Conservation (phyloP, 2,797 vertebrate species). For the Pangasius macronema region DNA sequence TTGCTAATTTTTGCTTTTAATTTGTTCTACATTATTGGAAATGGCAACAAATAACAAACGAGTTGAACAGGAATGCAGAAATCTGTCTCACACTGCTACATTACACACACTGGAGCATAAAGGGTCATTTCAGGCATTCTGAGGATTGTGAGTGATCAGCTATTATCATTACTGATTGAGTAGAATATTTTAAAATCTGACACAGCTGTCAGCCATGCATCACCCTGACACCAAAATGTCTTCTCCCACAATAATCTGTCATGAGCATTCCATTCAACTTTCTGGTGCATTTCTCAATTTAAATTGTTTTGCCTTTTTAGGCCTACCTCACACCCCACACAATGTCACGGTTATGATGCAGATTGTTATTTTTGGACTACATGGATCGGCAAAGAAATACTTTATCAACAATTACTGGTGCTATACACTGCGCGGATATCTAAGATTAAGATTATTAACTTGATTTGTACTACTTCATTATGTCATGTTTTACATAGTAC, state of each 20-base stretch:
- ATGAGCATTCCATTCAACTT: constrained; percentile 22
- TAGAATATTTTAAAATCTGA: constrained; percentile 32
- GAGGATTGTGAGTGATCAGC: constrained; percentile 23
- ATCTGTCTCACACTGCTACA: not conserved
- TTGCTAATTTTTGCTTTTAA: not conserved
- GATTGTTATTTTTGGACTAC: constrained; percentile 2
- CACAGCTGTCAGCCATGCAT: constrained; percentile 37
- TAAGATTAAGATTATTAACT: not conserved
- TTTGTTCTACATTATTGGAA: not conserved
- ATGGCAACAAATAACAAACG: not conserved
- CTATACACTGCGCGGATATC: too few species aligned
- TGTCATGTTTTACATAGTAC: not conserved
- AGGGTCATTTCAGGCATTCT: constrained; percentile 19
- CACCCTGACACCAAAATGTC: constrained; percentile 32
- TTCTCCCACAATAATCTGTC: constrained; percentile 28
- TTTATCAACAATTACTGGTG: constrained; percentile 1
- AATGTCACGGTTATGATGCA: constrained; percentile 8
- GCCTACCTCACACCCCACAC: not conserved
- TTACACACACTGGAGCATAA: not conserved
- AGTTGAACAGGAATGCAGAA: not conserved
- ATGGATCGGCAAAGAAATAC: not conserved
- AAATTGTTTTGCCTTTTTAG: constrained; percentile 17
- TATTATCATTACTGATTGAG: constrained; percentile 32
- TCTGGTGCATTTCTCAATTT: constrained; percentile 16
- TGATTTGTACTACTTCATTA: not conserved